phyloP scores from a whole-genome alignment of 2,113 vertebrate species.

The Prietella phreatophila region DNA sequence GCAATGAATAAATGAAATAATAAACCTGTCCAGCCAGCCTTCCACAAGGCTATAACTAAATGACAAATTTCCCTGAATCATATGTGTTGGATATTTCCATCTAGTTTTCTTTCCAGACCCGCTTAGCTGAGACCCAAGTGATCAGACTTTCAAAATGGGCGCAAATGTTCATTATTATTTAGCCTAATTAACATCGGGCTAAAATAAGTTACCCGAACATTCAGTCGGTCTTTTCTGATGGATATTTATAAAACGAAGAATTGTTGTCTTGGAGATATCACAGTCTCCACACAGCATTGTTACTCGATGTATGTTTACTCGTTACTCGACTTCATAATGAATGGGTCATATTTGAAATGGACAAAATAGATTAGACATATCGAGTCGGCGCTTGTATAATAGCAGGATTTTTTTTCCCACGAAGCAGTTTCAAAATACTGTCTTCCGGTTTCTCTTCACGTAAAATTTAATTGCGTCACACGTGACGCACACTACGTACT shows the following conservation, averaged over 20 bases:
- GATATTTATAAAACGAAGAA: not conserved
- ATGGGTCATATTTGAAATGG: not conserved
- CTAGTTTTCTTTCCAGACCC: conserved; percentile 6
- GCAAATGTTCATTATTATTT: not conserved
- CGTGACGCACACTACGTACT: conserved; percentile 4
- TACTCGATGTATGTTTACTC: not conserved
- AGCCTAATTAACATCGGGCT: not conserved
- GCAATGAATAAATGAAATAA: conserved; percentile 62
- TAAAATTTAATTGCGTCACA: conserved; percentile 27
- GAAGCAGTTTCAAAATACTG: not conserved
- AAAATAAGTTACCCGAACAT: not conserved
- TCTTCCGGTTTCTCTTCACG: conserved; percentile 29
- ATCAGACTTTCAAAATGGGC: not conserved
- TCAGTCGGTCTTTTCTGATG: not conserved
- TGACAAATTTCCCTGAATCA: conserved; percentile 29
- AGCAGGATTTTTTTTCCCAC: not conserved
- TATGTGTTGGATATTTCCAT: conserved; percentile 26
- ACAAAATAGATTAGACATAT: not conserved
- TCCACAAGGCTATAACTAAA: conserved; percentile 49
- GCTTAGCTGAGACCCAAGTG: not conserved
- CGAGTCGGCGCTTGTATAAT: not conserved
- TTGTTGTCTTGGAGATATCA: not conserved
- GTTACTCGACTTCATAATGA: not conserved
- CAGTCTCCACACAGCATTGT: not conserved
- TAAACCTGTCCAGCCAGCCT: conserved; percentile 63